Base-by-base conservation (phyloP, 2,888 invertebrate species). In the Microplitis deprimator region DNA sequence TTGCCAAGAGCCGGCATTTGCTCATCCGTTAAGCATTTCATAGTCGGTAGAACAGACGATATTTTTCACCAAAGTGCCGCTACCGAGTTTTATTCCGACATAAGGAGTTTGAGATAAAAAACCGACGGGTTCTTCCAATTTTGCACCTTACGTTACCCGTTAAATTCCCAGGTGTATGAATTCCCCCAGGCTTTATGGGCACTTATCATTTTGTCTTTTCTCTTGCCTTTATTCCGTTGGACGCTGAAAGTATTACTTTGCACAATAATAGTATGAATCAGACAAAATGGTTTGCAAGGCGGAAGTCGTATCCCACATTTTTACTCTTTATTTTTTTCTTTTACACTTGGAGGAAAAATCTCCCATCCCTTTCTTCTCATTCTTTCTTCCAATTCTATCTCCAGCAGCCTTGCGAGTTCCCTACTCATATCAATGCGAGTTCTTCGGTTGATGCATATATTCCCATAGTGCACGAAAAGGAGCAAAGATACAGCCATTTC, bases 1-100 rank as follows among this genome's bases (percentile, higher is more conserved):
- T 81, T 77, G 80, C 75, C 65, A 80, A 41, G 73, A 79, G 76
- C 76, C 76, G 77, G 80, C 75, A 50, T 80, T 78, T 79, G 70
- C 79, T 20, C 65, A 62, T 13, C 7, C 20, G 70, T 73, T 61
- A 74, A 75, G 64, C 75, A 80, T 80, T 81, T 79, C 76, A 75
- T 73, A 80, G 76, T 79, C 77, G 78, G 71, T 75, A 80, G 80
- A 70, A 62, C 76, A 77, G 78, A 71, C 68, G 77, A 82, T 80
- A 81, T 79, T 79, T 82, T 79, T 72, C 73, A 16, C 16, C 69
- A 79, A 75, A 73, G 65, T 16, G 50, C 75, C 68, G 61, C 65
- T 72, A 7, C 60, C 64, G 60, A 59, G 61, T 62, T 64, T 59
- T 76, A 75, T 73, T 73, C 73, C 29, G 38, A 40, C 50, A 16